Evolutionary conservation across 2,888 invertebrate species (phyloP).

Genomic region (Aspidiotus rigidus): DNA sequence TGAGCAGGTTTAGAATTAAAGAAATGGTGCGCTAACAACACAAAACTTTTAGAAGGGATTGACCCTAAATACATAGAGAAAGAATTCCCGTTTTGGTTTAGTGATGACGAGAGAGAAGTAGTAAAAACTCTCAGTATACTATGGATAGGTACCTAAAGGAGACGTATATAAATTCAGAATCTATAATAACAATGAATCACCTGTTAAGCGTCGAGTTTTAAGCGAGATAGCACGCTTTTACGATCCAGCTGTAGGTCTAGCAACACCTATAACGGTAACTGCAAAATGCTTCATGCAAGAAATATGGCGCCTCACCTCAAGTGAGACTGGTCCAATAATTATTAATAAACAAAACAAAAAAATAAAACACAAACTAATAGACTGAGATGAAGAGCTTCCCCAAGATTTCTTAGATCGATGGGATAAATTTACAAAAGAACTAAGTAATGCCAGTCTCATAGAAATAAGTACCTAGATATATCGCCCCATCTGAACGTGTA

Average conservation of each 20-base stretch:
- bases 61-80: neutral
- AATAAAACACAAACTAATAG: no score
- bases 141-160: constrained; percentile 34
- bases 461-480: no score
- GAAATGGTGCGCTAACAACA: constrained; percentile 8
- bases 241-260: neutral
- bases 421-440: no score
- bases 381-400: no score
- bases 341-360: no score
- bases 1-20: neutral
- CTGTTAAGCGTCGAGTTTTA: neutral
- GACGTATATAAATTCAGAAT: constrained; percentile 35
- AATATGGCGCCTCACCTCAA: no score
- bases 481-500: no score
- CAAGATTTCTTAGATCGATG: no score
- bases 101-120: neutral
- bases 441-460: no score
- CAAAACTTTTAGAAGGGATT: neutral
- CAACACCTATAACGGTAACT: neutral
- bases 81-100: neutral
- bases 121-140: constrained; percentile 36
- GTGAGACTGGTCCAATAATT: no score
- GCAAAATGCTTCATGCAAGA: no score
- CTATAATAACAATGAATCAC: neutral
- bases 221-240: neutral